These are phyloP conservation scores for Bombyx mandarina DNA, from an alignment of 1,140 invertebrate species.

Conservation along the genomic window DNA sequence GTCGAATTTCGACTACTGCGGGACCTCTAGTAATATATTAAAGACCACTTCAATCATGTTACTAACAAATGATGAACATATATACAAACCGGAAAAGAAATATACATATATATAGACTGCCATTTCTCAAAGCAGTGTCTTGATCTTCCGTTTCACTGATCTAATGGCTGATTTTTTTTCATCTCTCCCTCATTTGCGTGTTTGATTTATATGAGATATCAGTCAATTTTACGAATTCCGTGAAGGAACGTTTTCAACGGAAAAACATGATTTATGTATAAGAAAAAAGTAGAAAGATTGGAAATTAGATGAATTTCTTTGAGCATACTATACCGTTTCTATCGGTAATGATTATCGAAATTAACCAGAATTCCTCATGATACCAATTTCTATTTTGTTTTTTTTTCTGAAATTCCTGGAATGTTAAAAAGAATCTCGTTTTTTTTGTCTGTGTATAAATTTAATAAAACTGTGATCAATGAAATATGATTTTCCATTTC, in stretches of 20 bases:
- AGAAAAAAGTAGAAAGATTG: not conserved
- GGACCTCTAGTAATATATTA: no score
- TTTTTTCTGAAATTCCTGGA: no score
- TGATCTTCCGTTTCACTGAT: conserved; percentile 24
- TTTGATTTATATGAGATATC: conserved; percentile 23
- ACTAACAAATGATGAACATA: not conserved
- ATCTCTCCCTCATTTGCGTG: conserved; percentile 16
- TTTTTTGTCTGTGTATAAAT: no score
- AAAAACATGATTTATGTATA: not conserved
- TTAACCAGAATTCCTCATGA: no score
- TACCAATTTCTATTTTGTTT: no score
- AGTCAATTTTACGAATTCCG: conserved; percentile 19
- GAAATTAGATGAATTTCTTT: no score
- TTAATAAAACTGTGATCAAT: no score
- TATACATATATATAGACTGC: conserved; percentile 12
- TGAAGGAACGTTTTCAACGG: conserved; percentile 6
- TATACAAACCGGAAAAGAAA: conserved; percentile 13
- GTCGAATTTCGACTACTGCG: no score
- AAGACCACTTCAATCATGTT: not conserved
- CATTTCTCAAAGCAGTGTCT: conserved; percentile 21
- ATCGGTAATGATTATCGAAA: no score
- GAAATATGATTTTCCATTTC: no score
- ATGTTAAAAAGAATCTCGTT: no score
- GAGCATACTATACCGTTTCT: no score
- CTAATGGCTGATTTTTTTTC: conserved; percentile 25